Evolutionary conservation across 2,888 invertebrate genomes (phyloP).

Genomic region (Calameuta pallipes): DNA sequence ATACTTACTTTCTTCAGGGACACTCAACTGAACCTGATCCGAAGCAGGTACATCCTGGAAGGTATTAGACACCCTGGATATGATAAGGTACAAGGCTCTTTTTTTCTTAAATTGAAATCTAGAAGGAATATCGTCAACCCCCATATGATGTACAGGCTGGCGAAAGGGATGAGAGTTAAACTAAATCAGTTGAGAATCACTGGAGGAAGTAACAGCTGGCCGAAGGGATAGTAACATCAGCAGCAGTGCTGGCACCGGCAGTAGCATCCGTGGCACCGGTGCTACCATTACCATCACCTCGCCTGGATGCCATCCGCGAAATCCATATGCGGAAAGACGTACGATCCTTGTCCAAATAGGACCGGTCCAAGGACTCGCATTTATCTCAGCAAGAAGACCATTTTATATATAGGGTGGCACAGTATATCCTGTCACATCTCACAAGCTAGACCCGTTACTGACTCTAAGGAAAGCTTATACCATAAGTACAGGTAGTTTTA

Average conservation of each 20-base stretch:
- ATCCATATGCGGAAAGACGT: conserved; percentile 19
- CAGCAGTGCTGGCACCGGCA: conserved; percentile 35
- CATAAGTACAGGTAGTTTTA: background rate
- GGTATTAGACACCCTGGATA: background rate
- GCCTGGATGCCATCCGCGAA: conserved; percentile 14
- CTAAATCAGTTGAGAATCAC: conserved; percentile 36
- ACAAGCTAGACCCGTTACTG: background rate
- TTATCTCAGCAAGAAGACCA: background rate
- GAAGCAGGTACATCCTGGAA: background rate
- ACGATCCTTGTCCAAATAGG: background rate
- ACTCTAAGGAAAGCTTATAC: background rate
- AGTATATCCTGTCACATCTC: background rate
- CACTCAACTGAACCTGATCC: conserved; percentile 44
- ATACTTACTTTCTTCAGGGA: conserved; percentile 62
- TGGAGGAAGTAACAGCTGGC: conserved; percentile 53
- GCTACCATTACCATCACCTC: conserved; percentile 39
- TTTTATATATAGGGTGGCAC: background rate
- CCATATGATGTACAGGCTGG: conserved; percentile 1
- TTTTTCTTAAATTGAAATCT: background rate
- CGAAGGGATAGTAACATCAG: conserved; percentile 48
- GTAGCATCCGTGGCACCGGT: conserved; percentile 33
- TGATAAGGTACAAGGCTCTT: background rate
- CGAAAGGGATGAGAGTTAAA: background rate
- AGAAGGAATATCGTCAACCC: background rate
- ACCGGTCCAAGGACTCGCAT: background rate